phyloP scores from a whole-genome alignment of 2,797 vertebrate genomes.

The Channa striata region DNA sequence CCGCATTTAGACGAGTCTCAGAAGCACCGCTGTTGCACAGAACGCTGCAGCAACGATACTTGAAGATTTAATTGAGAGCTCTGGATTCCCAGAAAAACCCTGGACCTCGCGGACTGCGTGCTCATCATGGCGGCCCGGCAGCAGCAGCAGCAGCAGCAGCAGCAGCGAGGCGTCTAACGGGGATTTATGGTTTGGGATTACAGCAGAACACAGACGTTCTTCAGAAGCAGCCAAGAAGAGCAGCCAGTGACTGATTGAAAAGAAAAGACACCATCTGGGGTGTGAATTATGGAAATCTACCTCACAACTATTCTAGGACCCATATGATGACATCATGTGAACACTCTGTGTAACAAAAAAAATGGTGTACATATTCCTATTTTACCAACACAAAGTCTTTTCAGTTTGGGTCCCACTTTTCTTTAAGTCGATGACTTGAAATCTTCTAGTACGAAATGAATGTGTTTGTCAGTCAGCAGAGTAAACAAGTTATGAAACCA shows the following conservation, averaged over 20 bases:
- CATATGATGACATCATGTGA: constrained; percentile 25
- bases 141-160: constrained; percentile 28
- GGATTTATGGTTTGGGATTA: constrained; percentile 68
- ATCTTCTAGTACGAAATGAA: neutral
- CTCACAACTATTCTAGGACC: constrained; percentile 57
- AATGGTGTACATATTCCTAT: neutral
- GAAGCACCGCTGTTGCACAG: constrained; percentile 16
- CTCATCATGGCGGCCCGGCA: constrained; percentile 46
- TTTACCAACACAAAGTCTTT: neutral
- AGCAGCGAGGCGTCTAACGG: constrained; percentile 40
- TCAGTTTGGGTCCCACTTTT: neutral
- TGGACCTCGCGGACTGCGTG: constrained; percentile 30
- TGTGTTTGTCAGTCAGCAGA: neutral
- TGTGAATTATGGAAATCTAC: constrained; percentile 64
- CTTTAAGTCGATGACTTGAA: neutral
- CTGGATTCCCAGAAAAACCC: constrained; percentile 37
- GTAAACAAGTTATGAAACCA: constrained; percentile 12
- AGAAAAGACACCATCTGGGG: constrained; percentile 56
- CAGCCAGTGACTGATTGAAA: constrained; percentile 48
- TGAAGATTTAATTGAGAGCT: constrained; percentile 50
- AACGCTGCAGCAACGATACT: constrained; percentile 28
- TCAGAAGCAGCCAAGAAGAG: constrained; percentile 58
- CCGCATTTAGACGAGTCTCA: constrained; percentile 33
- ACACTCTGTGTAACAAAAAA: constrained; percentile 8
- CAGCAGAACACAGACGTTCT: constrained; percentile 60